Base-by-base conservation (phyloP, 2,888 invertebrate species). In the Hoplodrina blanda region DNA sequence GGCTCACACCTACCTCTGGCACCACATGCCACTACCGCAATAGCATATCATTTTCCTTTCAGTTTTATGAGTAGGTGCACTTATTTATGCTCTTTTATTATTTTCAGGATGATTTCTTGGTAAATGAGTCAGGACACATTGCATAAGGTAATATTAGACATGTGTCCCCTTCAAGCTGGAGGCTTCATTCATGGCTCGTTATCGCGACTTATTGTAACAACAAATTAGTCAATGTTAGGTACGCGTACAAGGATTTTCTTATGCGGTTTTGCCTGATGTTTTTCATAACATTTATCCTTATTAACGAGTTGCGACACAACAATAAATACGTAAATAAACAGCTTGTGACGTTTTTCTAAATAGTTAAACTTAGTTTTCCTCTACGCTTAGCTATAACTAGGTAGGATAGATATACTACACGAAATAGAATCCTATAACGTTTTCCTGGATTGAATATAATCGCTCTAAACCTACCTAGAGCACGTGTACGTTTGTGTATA, bases 191-290 rank as follows among this genome's bases (percentile, higher is more conserved):
- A 85, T 80, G 68, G 56, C 52, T n/a, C 13, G 63, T 76, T 86
- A 86, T 83, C 83, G 56, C 25, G 0, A 55, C 56, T 20, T 72
- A 70, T 56, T 83, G 76, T 85, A 80, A 84, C 69, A 83, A 85
- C 84, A 85, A 75, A 69, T 85, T 83, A 85, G 80, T 85, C 83
- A 84, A 80, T 78, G 82, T 62, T 81, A 77, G 72, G 66, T 79
- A 79, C 52, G 37, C 56, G 46, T 59, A n/a, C 49, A 68, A 80
- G 73, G 74, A 80, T 80, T 85, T 77, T 80, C 80, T 81, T 75
- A 65, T 75, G 82, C 68, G 83, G 85, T 85, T 85, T 80, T 70
- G 80, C 63, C 52, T 50, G 57, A 30, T 81, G 67, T 85, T 85
- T 85, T 85, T 83, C 76, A 76, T 67, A 57, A 46, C 54, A 65